Evolutionary conservation across 2,888 invertebrate genomes (phyloP).

Genomic region (Melinopterus prodromus): DNA sequence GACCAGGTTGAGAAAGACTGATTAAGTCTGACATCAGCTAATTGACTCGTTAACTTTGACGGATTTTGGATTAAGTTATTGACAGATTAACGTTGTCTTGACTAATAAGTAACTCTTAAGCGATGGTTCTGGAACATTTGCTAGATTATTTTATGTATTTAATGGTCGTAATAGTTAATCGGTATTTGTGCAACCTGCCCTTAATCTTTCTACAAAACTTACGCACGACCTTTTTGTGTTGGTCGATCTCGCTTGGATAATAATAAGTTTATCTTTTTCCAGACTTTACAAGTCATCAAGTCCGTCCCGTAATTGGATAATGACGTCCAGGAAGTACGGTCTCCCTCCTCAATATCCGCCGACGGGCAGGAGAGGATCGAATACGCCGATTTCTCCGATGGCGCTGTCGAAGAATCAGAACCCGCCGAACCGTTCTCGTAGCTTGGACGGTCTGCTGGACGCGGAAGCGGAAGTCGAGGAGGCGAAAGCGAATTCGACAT

Average conservation of each 20-base stretch:
- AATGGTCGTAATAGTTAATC: no score
- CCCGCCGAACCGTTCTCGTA: constrained; percentile 66
- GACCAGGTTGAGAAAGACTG: no score
- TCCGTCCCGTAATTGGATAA: constrained; percentile 69
- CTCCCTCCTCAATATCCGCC: constrained; percentile 58
- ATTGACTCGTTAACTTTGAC: no score
- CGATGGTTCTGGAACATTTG: no score
- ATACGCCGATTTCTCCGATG: constrained; percentile 57
- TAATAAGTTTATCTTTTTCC: constrained; percentile 43
- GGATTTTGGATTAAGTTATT: no score
- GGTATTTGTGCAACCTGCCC: no score
- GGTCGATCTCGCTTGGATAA: not conserved
- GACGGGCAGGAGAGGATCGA: constrained; percentile 58
- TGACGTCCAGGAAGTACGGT: constrained; percentile 57
- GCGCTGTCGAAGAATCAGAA: constrained; percentile 40
- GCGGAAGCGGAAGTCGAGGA: constrained; percentile 36
- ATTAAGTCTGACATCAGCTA: no score
- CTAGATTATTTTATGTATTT: no score
- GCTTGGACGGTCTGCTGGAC: constrained; percentile 70
- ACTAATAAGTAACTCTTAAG: no score
- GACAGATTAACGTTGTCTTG: no score
- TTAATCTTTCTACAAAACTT: not conserved
- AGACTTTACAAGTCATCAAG: constrained; percentile 74
- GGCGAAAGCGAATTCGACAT: constrained; percentile 43
- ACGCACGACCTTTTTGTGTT: not conserved